Evolutionary conservation across 2,888 invertebrate genomes (phyloP), one percentile per base, ranked within the genome.

Genomic region (Tinea semifulvella): DNA sequence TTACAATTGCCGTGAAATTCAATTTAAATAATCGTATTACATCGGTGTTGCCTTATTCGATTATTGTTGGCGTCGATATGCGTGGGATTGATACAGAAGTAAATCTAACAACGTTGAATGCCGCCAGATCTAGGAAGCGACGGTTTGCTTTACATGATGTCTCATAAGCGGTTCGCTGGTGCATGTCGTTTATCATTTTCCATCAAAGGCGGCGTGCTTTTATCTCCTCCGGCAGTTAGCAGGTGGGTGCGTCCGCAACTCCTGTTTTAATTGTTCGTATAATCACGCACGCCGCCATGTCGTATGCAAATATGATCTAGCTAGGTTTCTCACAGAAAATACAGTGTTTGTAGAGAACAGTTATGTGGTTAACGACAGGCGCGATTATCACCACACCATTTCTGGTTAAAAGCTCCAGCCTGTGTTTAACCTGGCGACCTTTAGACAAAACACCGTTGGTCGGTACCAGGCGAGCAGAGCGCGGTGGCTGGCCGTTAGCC

Each of bases 131-230:
- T 20, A 40, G 40, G 40, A 40, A 40, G 22, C 14, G 17, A 10
- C 11, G 5, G 4, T 40, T 22, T 40, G 22, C 40, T 2, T 19
- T 6, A 13, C 22, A 3, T 40, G 11, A 17, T n/a, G n/a, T 20
- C n/a, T n/a, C 8, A 40, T 40, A 40, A 40, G 13, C 13, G 8
- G 11, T n/a, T 38, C 31, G 6, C 18, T n/a, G 3, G 22, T 60
- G 53, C 56, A 56, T 65, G 59, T 61, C 63, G 63, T 73, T 71
- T 65, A 70, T 73, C 72, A 72, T 70, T 72, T 71, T 68, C 65
- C 67, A 6, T n/a, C 67, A 71, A 67, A 60, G 60, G 59, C 63
- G 65, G 62, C 53, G 49, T 53, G 60, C 61, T 62, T 64, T 65
- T 64, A 68, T 66, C 63, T 64, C 52, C 45, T 48, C 53, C 52